A percentile compares a stretch with the other conserved stretches of the same genome.
Conservation (phyloP, 2,888 invertebrate genomes). For the Schizotus pectinicornis region DNA sequence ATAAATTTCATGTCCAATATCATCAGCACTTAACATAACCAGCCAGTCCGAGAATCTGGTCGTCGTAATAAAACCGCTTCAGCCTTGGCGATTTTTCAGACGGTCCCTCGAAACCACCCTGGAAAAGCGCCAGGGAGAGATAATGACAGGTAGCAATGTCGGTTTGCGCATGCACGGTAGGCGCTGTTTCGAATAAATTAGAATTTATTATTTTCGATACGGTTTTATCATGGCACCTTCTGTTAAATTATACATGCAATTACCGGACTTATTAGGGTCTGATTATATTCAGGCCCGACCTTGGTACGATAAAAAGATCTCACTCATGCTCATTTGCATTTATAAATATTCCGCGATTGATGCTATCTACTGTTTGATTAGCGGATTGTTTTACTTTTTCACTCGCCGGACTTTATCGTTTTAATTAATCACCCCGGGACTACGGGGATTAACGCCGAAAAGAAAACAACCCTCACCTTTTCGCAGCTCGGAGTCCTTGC, state of each 20-base stretch:
- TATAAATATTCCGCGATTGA: conserved; percentile 49
- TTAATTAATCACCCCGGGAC: conserved; percentile 46
- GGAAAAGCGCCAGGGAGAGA: conserved; percentile 14
- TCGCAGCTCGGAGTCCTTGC: conserved; percentile 48
- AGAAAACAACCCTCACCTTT: conserved; percentile 50
- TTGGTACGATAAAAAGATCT: conserved; percentile 43
- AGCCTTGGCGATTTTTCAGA: too few relatives aligned
- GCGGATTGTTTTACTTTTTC: conserved; percentile 49
- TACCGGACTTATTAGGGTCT: conserved; percentile 51
- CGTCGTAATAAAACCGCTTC: too few relatives aligned
- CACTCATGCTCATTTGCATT: conserved; percentile 45
- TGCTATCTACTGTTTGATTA: conserved; percentile 51
- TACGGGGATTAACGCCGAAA: conserved; percentile 41
- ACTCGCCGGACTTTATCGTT: conserved; percentile 44
- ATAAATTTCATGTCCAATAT: conserved; percentile 40
- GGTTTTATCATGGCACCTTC: conserved; percentile 55
- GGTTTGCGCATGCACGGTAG: conserved; percentile 39
- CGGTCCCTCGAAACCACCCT: not conserved
- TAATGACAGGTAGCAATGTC: conserved; percentile 17
- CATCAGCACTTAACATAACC: conserved; percentile 41
- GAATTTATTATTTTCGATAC: conserved; percentile 55
- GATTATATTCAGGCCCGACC: conserved; percentile 47
- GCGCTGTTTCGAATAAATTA: conserved; percentile 51
- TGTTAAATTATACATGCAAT: conserved; percentile 54
- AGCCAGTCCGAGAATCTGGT: conserved; percentile 3